Base-by-base conservation (phyloP, 2,888 invertebrate species). In the Hirtodrosophila histrioides region DNA sequence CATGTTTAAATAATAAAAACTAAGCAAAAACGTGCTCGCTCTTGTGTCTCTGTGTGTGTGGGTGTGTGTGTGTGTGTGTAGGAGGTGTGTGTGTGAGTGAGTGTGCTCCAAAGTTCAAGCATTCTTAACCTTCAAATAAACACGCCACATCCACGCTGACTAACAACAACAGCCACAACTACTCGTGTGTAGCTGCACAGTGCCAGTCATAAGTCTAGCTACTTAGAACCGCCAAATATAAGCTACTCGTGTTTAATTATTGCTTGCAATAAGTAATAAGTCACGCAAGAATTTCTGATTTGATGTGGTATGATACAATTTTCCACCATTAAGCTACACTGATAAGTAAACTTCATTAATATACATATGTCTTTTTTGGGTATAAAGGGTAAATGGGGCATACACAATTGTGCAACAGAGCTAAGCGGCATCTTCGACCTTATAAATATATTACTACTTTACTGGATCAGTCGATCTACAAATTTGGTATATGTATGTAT, bases 1-100 rank as follows among this genome's bases (percentile, higher is more conserved):
- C 66, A 75, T 71, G 69, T 67, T 82, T 80, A 75, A 78, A 78
- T 83, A 80, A 80, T 85, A 78, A 86, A 78, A 83, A 79, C 78
- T 75, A 75, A 83, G 69, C 68, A 64, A 78, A 69, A 72, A 75
- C 75, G 75, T 75, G 68, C 62, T 56, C 60, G 17, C 17, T 17
- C 17, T 17, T 1, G 17, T 55, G 57, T 6, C 31, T 36, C 37
- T 17, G 2, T 46, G 44, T 36, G 45, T 49, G 29, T 41, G 12
- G 43, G 8, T 64, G 9, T 37, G 12, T 44, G 31, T 57, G 23
- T 48, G n/a, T 43, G 33, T 56, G 17, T 44, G n/a, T n/a, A n/a
- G n/a, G n/a, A n/a, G n/a, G n/a, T 64, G 50, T 64, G 55, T 57
- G 51, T 45, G 58, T 44, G 33, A 46, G 53, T 49, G 17, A 17